Conservation (phyloP, 2,888 invertebrate species). For the Acanthococcus lagerstroemiae region DNA sequence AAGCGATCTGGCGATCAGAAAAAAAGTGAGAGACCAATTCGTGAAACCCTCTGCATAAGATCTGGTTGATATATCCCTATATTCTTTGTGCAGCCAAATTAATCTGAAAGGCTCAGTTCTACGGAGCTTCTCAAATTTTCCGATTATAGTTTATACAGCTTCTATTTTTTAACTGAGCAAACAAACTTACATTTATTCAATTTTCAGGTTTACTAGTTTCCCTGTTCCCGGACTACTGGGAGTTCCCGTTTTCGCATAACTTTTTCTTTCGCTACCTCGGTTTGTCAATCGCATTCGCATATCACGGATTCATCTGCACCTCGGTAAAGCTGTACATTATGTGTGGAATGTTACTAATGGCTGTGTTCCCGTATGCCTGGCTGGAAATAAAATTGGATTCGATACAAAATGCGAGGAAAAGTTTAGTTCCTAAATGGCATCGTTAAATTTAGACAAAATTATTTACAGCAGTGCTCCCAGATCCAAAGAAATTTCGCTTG, state of each 20-base stretch:
- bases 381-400: slow-evolving; percentile 44
- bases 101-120: too few species aligned
- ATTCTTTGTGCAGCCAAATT: too few species aligned
- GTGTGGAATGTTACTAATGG: slow-evolving; percentile 45
- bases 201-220: slow-evolving; percentile 36
- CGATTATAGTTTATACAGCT: too few species aligned
- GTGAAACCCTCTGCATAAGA: too few species aligned
- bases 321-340: slow-evolving; percentile 45
- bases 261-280: slow-evolving; percentile 50
- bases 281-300: slow-evolving; percentile 49
- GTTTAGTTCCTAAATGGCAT: slow-evolving; percentile 5
- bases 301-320: slow-evolving; percentile 50
- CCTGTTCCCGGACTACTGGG: slow-evolving; percentile 43
- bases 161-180: too few species aligned
- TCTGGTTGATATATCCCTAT: too few species aligned
- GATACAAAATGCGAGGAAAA: slow-evolving; percentile 5
- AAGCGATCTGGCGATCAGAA: too few species aligned
- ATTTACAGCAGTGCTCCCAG: too few species aligned
- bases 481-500: too few species aligned
- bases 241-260: slow-evolving; percentile 43
- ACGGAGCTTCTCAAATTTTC: too few species aligned
- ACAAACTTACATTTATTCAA: too few species aligned
- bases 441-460: background rate
- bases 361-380: slow-evolving; percentile 48
- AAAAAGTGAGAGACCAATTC: too few species aligned